These are phyloP conservation scores for Danio kyathit DNA, from an alignment of 2,797 vertebrate species.

Conservation along the genomic window DNA sequence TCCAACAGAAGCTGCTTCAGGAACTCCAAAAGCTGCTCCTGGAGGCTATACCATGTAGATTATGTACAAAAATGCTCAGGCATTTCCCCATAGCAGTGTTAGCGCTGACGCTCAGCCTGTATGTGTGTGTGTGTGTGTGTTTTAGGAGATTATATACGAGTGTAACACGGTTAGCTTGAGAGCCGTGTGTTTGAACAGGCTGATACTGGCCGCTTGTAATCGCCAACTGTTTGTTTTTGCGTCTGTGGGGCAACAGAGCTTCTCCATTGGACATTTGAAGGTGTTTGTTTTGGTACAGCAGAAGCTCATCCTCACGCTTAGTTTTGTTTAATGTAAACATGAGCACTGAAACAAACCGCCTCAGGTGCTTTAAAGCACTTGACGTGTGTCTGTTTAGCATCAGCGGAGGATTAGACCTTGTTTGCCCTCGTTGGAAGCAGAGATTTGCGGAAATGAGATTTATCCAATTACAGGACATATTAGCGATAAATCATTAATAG, in stretches of 20 bases:
- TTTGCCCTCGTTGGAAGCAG: neutral
- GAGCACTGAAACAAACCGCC: conserved; percentile 29
- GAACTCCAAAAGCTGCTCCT: conserved; percentile 1
- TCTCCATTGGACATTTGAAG: neutral
- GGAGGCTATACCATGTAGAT: conserved; percentile 1
- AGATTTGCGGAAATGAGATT: neutral
- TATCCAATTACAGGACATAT: neutral
- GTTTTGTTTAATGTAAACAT: conserved; percentile 38
- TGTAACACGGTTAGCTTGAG: conserved; percentile 9
- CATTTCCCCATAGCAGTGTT: neutral
- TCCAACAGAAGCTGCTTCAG: neutral
- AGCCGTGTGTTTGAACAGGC: conserved; percentile 36
- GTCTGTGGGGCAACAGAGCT: conserved; percentile 3
- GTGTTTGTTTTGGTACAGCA: conserved; percentile 29
- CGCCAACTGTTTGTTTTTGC: conserved; percentile 29
- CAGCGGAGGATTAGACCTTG: conserved; percentile 6
- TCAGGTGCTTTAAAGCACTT: conserved; percentile 25
- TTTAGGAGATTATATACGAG: conserved; percentile 27
- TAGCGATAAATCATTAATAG: neutral
- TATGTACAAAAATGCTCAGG: conserved; percentile 9
- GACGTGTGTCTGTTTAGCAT: neutral
- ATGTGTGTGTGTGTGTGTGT: neutral
- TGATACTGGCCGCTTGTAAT: conserved; percentile 32
- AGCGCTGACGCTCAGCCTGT: neutral
- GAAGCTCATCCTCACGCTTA: conserved; percentile 19